Evolutionary conservation across 2,113 vertebrate species (phyloP), one percentile per base, ranked within the genome.

Genomic region (Grantiella picta): DNA sequence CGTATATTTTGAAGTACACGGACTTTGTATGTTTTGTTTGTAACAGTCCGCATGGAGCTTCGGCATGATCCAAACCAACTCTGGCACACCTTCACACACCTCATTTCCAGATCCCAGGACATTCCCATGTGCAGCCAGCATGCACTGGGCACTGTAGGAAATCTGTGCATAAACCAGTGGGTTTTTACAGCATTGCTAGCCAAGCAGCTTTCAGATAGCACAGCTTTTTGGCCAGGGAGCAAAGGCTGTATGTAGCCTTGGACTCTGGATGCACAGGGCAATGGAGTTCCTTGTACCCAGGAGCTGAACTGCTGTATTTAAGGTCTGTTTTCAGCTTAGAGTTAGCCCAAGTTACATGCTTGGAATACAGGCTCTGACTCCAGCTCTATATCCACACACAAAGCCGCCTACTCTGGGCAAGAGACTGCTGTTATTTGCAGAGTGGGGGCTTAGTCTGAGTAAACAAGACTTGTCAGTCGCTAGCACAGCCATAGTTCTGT

Each of bases 11-110:
- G 10, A 91, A 91, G 44, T 50, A 90, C 70, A 84, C 36, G 69
- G 95, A 94, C 90, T 96, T 92, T 81, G 38, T 91, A 61, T 45
- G 77, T 97, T 96, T 94, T 94, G 89, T 95, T 91, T 28, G 1
- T 75, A 90, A 80, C 40, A 91, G 87, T 27, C 42, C 5, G 5
- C 2, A 0, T 7, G 4, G 5, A 66, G 49, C 36, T n/a, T 36
- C 52, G 52, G 22, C 5, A 5, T 38, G 45, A 42, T 44, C 83
- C 61, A 36, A 42, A 64, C 0, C 0, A 90, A 78, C 83, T 92
- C 91, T 83, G 82, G 70, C 92, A 93, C 31, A 85, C 60, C 66
- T 61, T 33, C 66, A 42, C 42, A 21, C 0, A 17, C 24, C 27
- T 71, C 35, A 50, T 56, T 83, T 78, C 33, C 63, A 70, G 45